Evolutionary conservation across 2,113 vertebrate species (phyloP).

Genomic region (Dermatemys mawii): DNA sequence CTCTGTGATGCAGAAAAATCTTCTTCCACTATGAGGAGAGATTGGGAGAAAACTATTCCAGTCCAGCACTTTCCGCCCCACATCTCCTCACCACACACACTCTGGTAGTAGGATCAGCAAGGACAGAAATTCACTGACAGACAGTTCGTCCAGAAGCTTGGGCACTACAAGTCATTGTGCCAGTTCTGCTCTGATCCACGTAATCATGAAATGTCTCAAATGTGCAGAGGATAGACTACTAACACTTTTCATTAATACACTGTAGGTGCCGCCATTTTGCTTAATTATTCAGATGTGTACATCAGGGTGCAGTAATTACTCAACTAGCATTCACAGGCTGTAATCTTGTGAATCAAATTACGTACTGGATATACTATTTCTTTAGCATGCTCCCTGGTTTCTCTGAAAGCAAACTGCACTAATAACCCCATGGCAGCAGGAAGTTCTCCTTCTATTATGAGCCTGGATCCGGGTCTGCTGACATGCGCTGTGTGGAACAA

Average conservation of each 20-base stretch:
- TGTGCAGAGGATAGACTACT: not conserved
- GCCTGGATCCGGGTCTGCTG: conserved; percentile 85
- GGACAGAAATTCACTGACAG: not conserved
- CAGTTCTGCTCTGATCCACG: not conserved
- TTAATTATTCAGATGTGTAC: not conserved
- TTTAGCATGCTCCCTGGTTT: conserved; percentile 88
- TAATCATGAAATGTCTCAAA: not conserved
- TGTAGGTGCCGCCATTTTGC: not conserved
- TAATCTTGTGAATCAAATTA: not conserved
- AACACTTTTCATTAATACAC: not conserved
- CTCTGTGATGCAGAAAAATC: not conserved
- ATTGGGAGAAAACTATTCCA: not conserved
- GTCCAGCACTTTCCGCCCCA: not conserved
- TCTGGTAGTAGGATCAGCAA: not conserved
- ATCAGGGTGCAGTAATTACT: not conserved
- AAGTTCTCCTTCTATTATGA: conserved; percentile 92
- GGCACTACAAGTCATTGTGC: too few relatives aligned
- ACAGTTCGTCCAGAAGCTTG: not conserved
- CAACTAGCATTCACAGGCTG: too few relatives aligned
- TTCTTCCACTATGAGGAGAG: not conserved
- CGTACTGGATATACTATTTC: conserved; percentile 90
- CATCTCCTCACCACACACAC: not conserved
- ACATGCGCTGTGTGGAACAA: conserved; percentile 90
- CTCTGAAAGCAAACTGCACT: conserved; percentile 96
- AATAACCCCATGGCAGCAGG: conserved; percentile 95